Conservation (phyloP, 2,888 invertebrate genomes). For the Rhorus exstirpatorius region DNA sequence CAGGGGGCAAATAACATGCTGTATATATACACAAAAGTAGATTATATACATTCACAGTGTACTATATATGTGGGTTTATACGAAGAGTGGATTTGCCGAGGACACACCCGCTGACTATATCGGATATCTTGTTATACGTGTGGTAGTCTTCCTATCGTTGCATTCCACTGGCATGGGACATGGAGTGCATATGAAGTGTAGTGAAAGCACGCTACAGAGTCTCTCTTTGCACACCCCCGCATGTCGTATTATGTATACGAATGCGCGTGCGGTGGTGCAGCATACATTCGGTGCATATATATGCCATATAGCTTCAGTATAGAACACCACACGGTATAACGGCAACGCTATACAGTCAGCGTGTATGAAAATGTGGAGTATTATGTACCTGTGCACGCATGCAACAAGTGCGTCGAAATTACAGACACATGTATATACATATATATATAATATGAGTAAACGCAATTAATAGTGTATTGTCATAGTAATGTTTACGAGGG, state of each 20-base stretch:
- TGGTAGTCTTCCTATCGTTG: conserved; percentile 75
- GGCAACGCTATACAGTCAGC: conserved; percentile 39
- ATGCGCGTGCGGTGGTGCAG: conserved; percentile 65
- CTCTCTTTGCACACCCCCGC: conserved; percentile 37
- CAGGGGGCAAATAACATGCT: conserved; percentile 64
- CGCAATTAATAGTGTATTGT: not conserved
- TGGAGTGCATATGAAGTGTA: conserved; percentile 85
- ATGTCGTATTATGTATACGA: conserved; percentile 50
- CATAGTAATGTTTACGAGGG: not conserved
- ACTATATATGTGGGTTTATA: conserved; percentile 49
- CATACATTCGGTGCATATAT: conserved; percentile 52
- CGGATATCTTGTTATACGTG: conserved; percentile 83
- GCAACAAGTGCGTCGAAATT: conserved; percentile 85
- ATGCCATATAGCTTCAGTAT: conserved; percentile 20
- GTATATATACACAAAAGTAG: conserved; percentile 26
- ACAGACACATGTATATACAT: conserved; percentile 74
- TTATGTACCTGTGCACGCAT: conserved; percentile 78
- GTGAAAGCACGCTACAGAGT: conserved; percentile 77
- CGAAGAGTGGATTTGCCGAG: conserved; percentile 75
- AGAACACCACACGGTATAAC: conserved; percentile 31
- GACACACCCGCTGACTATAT: conserved; percentile 79
- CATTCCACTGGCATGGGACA: conserved; percentile 76
- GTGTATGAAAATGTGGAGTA: conserved; percentile 37
- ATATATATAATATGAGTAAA: conserved; percentile 7
- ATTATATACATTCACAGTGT: conserved; percentile 23